phyloP scores from a whole-genome alignment of 1,140 invertebrate genomes.

The Muscidifurax raptorellus region DNA sequence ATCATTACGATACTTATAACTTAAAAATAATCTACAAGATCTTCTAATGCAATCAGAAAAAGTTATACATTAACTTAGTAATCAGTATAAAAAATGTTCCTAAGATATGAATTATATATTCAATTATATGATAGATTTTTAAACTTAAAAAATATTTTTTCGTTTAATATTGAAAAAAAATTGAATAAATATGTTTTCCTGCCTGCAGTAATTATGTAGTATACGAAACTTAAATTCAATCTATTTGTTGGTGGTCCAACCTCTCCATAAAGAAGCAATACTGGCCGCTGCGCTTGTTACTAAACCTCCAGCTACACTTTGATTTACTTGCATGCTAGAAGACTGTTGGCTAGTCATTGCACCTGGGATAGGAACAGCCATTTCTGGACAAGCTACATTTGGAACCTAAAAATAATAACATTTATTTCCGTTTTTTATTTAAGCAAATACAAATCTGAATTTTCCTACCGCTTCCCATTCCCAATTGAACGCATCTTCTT shows the following conservation, averaged over 20 bases:
- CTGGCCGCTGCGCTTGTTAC: conserved; percentile 82
- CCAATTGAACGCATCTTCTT: conserved; percentile 79
- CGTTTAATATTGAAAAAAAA: conserved; percentile 35
- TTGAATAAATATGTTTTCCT: conserved; percentile 44
- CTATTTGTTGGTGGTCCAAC: conserved; percentile 78
- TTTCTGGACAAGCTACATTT: conserved; percentile 77
- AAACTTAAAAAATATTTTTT: conserved; percentile 1
- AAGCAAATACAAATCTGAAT: background rate
- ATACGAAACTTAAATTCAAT: conserved; percentile 40
- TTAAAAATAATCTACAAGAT: conserved; percentile 26
- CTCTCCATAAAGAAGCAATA: conserved; percentile 82
- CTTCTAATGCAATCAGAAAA: conserved; percentile 12
- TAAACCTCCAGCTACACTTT: conserved; percentile 79
- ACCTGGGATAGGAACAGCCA: conserved; percentile 70
- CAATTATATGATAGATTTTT: background rate
- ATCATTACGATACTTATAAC: conserved; percentile 3
- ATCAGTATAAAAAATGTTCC: conserved; percentile 40
- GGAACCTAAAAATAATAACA: conserved; percentile 72
- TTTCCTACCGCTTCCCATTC: conserved; percentile 82
- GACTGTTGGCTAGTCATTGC: conserved; percentile 75
- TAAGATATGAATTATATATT: conserved; percentile 28
- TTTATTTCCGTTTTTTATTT: background rate
- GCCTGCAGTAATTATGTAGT: conserved; percentile 36
- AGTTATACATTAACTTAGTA: conserved; percentile 17
- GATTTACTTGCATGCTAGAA: conserved; percentile 76